Conservation (phyloP, 1,140 invertebrate genomes). For the Teleogryllus occipitalis region DNA sequence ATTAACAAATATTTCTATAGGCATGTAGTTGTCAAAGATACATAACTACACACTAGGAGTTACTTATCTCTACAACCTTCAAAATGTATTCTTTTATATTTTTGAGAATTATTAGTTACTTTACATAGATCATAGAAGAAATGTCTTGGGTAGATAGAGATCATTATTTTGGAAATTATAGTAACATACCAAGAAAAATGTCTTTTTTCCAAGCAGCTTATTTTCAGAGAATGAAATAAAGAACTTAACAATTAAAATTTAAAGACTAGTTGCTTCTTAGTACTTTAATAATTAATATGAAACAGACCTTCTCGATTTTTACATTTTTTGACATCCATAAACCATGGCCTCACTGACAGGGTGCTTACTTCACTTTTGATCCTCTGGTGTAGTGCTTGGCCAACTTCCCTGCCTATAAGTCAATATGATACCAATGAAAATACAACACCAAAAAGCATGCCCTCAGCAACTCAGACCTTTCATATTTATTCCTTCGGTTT, state of each 20-base stretch:
- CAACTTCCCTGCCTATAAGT: slow-evolving; percentile 1
- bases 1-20: background rate
- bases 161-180: background rate
- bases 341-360: background rate
- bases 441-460: background rate
- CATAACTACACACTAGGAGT: background rate
- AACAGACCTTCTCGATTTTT: background rate
- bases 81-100: background rate
- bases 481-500: background rate
- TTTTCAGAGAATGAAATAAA: too few species aligned
- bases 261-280: too few species aligned
- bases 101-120: background rate
- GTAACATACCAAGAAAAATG: too few species aligned
- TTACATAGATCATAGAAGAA: background rate
- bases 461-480: background rate
- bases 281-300: background rate
- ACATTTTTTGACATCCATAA: background rate
- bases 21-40: background rate
- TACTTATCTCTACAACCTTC: background rate
- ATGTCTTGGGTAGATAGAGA: background rate
- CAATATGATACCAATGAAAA: background rate
- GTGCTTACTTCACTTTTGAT: slow-evolving; percentile 1
- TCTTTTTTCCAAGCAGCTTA: too few species aligned
- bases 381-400: background rate
- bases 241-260: too few species aligned